phyloP scores from a whole-genome alignment of 2,113 vertebrate species.

The cattle (Bos taurus) region ARS-UCD2.0 NC_037357.1:45180501-45181000 shows the following conservation, averaged over 20 bases:
- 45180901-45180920: not conserved
- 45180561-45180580: not conserved
- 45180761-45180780: not conserved
- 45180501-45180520: not conserved
- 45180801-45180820: not conserved
- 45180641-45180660: conserved; percentile 12
- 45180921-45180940: conserved; percentile 4
- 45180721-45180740: not conserved
- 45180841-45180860: conserved; percentile 27
- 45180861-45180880: not conserved
- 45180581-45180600: not conserved
- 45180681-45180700: not conserved
- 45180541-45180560: not conserved
- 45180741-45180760: not conserved
- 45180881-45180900: conserved; percentile 22
- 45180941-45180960: conserved; percentile 25
- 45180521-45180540: conserved; percentile 1
- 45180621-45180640: not conserved
- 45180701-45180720: conserved; percentile 23
- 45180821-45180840: not conserved
- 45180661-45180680: not conserved
- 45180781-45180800: conserved; percentile 16
- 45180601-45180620: conserved; percentile 8
- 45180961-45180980: conserved; percentile 4
- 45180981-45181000: conserved; percentile 21